Base-by-base conservation (phyloP, 2,888 invertebrate species). In the Notodonta ziczac region DNA sequence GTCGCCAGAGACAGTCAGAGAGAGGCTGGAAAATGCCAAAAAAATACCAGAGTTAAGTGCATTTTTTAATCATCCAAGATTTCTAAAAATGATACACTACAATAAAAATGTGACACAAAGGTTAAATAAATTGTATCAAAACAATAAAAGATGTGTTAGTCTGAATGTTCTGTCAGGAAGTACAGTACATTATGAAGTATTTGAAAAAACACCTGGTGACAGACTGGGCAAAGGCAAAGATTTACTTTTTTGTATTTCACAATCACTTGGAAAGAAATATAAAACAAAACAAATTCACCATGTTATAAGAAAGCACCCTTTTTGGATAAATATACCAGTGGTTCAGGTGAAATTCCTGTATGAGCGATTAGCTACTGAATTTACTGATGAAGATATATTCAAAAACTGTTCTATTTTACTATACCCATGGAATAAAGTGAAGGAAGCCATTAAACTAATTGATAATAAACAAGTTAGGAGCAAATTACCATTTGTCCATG, bases 341-440 rank as follows among this genome's bases (percentile, higher is more conserved):
- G 75, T 91, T 24, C 92, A 93, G 81, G 83, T 91, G 0, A 87
- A 85, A 70, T 83, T 77, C 86, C 88, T 89, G 1, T 84, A 83
- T 79, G 75, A 89, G 51, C 77, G 90, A 70, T 75, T 94, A 65
- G 81, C 80, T 35, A 67, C 54, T 54, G 67, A 85, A 13, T 94
- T 86, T 75, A 76, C 84, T 48, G 59, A 80, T 50, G 67, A 83
- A 63, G 93, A 94, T 63, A 90, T 94, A 58, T 93, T 79, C 84
- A 80, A 88, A 64, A 94, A 94, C 66, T 91, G 91, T 63, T 73
- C 84, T 51, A 84, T 94, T 63, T 71, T 94, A 50, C 66, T 94
- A 32, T 94, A 94, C 74, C 93, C 93, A n/a, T 91, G 90, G 93
- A 88, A 80, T 62, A 91, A 90, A 83, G 83, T 93, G 60, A 83